Base-by-base conservation (phyloP, 2,113 vertebrate genomes). In the Hylia prasina region DNA sequence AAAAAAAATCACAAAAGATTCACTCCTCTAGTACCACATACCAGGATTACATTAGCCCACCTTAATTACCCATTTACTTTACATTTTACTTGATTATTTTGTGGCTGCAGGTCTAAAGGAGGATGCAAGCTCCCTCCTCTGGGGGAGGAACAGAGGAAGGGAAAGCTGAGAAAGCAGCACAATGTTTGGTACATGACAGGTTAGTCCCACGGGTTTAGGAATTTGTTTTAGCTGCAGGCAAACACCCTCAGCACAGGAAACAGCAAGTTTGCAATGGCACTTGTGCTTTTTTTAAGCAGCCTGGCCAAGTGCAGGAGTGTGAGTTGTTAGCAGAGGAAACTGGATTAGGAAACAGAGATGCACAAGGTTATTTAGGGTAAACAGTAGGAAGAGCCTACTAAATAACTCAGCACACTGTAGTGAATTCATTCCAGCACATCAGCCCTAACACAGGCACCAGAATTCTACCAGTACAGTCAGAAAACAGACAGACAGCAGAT, bases 291-390 rank as follows among this genome's bases (percentile, higher is more conserved):
- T 66, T 39, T 66, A 42, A 81, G 42, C 13, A 69, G 42, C 79
- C 50, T 63, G 51, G 51, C 66, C 66, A 61, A 76, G 21, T 5
- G 20, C 64, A 35, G 22, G 30, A 18, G 10, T 28, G 50, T 11
- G 35, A 39, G 21, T 86, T 89, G 88, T 60, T 60, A 81, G 66
- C 2, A 82, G 66, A 80, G 82, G 90, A 92, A 91, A 69, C 42
- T 14, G 42, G 24, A 85, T 39, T 61, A 88, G 66, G 87, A 95
- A 93, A 93, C 63, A 80, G 68, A 73, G 85, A 87, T 35, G 64
- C 85, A 92, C 35, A 40, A 81, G 79, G 68, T 88, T 78, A 81
- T 92, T 92, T 94, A 66, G 88, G 88, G 68, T 93, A 93, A 95
- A 78, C 35, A 86, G 39, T 16, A 89, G 76, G 76, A 93, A 92